A percentile compares a stretch with the other conserved stretches of the same genome.
Evolutionary conservation across 2,888 invertebrate genomes (phyloP).

Genomic region (Thymelicus acteon): DNA sequence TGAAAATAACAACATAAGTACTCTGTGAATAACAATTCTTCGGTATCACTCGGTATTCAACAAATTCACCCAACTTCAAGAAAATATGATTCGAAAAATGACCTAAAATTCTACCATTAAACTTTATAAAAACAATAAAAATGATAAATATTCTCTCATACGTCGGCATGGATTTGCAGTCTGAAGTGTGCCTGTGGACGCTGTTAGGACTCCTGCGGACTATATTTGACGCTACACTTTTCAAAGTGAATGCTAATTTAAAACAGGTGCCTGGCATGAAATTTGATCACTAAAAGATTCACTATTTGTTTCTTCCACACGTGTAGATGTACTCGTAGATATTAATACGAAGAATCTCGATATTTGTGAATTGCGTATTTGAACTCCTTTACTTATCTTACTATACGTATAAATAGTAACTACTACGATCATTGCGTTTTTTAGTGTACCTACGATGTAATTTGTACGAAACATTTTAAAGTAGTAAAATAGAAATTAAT

Average conservation of each 20-base stretch:
- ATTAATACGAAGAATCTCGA: conserved; percentile 3
- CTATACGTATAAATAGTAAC: no score
- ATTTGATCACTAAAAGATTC: conserved; percentile 38
- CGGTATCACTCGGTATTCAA: not conserved
- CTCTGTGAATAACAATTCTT: conserved; percentile 1
- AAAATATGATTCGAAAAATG: conserved; percentile 19
- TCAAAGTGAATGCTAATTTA: conserved; percentile 82
- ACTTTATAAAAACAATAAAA: conserved; percentile 20
- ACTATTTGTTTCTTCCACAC: conserved; percentile 21
- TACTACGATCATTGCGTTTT: no score
- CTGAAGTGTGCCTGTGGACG: conserved; percentile 81
- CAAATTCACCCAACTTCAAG: not conserved
- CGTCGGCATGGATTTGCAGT: conserved; percentile 76
- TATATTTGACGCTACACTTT: conserved; percentile 82
- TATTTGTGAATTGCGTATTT: not conserved
- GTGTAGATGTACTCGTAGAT: conserved; percentile 1
- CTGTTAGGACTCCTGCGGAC: conserved; percentile 78
- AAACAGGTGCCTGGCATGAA: conserved; percentile 66
- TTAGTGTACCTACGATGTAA: no score
- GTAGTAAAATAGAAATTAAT: no score
- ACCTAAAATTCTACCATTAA: not conserved
- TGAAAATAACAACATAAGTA: no score
- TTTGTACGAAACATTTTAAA: no score
- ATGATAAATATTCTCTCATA: conserved; percentile 76
- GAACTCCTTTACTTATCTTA: no score